phyloP scores from a whole-genome alignment of 2,888 invertebrate genomes.

The Ochropacha duplaris region DNA sequence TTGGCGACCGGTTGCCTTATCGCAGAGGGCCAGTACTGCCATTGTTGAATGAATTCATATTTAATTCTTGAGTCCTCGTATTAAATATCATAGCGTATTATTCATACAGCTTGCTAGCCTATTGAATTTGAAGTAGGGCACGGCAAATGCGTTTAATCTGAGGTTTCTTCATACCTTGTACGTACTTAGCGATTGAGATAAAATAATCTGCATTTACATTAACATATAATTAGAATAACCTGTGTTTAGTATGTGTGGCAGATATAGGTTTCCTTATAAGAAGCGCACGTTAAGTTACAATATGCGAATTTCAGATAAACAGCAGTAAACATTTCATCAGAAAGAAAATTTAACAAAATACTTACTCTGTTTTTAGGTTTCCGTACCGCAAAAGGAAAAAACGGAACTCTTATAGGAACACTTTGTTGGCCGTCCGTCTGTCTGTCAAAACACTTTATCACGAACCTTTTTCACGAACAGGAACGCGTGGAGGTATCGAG shows the following conservation, averaged over 20 bases:
- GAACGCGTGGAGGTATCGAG: too few relatives aligned
- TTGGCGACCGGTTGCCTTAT: conserved; percentile 4
- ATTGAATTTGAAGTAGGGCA: background rate
- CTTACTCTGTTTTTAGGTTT: too few relatives aligned
- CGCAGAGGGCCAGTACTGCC: conserved; percentile 2
- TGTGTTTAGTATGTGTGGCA: background rate
- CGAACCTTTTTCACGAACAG: too few relatives aligned
- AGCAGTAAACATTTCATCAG: too few relatives aligned
- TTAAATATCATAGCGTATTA: background rate
- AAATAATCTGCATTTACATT: background rate
- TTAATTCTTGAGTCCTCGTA: background rate
- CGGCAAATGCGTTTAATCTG: background rate
- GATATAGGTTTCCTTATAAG: background rate
- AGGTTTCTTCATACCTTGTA: background rate
- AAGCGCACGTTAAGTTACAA: background rate
- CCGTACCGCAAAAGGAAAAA: too few relatives aligned
- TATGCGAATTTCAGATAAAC: background rate
- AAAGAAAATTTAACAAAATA: too few relatives aligned
- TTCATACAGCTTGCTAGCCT: background rate
- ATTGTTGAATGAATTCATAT: background rate
- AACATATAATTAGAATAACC: background rate
- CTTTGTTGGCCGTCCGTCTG: too few relatives aligned
- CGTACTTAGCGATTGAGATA: background rate
- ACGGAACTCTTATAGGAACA: too few relatives aligned
- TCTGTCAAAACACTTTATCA: too few relatives aligned